Evolutionary conservation across 2,113 vertebrate genomes (phyloP).

Genomic region (Thalassoma bifasciatum): DNA sequence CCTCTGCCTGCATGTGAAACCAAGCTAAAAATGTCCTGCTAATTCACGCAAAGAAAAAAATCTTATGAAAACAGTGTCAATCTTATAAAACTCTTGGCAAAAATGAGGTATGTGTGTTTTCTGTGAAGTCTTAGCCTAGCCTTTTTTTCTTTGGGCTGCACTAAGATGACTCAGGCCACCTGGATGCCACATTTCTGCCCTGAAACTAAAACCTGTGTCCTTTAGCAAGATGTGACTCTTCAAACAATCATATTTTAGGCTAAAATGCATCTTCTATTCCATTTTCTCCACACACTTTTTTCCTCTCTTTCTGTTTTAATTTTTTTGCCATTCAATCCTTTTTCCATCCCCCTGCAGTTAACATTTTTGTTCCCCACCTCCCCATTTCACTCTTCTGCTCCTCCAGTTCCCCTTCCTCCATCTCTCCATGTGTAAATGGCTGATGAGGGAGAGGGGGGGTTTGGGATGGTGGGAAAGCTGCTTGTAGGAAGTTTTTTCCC

Average conservation of each 20-base stretch:
- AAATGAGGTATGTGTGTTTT: neutral
- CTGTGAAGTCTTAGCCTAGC: neutral
- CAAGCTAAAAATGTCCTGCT: too few species aligned
- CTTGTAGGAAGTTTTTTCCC: constrained; percentile 68
- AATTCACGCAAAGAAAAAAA: too few species aligned
- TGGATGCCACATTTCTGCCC: neutral
- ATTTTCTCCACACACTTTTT: constrained; percentile 8
- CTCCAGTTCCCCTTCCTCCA: constrained; percentile 32
- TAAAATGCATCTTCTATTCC: constrained; percentile 24
- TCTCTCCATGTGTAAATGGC: constrained; percentile 55
- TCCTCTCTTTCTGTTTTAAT: neutral
- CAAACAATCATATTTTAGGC: neutral
- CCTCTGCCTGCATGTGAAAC: too few species aligned
- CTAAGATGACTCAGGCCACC: neutral
- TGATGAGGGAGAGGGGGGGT: constrained; percentile 22
- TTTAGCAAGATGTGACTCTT: neutral
- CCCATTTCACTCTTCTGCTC: constrained; percentile 27
- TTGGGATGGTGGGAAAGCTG: constrained; percentile 69
- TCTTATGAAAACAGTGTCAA: neutral
- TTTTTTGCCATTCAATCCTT: constrained; percentile 33
- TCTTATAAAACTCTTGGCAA: neutral
- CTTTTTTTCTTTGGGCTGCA: neutral
- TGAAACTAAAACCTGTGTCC: neutral
- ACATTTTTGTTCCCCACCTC: constrained; percentile 54
- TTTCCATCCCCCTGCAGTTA: constrained; percentile 63